These are phyloP conservation scores for Nerophis lumbriciformis DNA, from an alignment of 2,113 vertebrate genomes.

Conservation along the genomic window DNA sequence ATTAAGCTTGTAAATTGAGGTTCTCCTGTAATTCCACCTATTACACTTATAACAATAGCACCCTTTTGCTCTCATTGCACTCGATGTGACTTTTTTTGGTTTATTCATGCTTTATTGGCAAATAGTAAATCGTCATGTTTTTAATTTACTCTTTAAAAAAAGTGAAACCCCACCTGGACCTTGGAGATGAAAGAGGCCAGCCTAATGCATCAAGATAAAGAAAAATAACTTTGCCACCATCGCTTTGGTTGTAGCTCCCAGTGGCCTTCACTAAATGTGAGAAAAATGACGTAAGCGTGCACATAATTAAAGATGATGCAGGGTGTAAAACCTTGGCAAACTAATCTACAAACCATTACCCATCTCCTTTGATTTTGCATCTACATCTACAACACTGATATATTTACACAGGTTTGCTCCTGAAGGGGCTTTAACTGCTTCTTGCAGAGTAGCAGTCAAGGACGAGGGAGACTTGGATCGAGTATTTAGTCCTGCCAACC, in stretches of 20 bases:
- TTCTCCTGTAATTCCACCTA: too few species aligned
- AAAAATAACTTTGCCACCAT: slow-evolving; percentile 11
- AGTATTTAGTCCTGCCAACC: slow-evolving; percentile 30
- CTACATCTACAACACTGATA: slow-evolving; percentile 23
- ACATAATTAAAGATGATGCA: background rate
- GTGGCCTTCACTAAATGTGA: slow-evolving; percentile 18
- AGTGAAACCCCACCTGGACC: slow-evolving; percentile 16
- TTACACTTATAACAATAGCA: too few species aligned
- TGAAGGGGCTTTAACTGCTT: slow-evolving; percentile 20
- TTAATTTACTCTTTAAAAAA: too few species aligned
- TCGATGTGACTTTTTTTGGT: too few species aligned
- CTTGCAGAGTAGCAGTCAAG: slow-evolving; percentile 17
- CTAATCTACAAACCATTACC: slow-evolving; percentile 15
- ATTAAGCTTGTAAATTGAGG: too few species aligned
- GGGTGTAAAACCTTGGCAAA: slow-evolving; percentile 14
- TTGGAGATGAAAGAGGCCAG: slow-evolving; percentile 17
- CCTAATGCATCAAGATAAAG: slow-evolving; percentile 10
- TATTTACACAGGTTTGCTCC: slow-evolving; percentile 2
- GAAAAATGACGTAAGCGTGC: background rate
- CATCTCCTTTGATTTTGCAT: slow-evolving; percentile 6
- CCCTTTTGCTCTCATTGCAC: too few species aligned
- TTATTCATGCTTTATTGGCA: too few species aligned
- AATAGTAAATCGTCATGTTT: too few species aligned
- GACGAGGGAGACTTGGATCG: slow-evolving; percentile 24
- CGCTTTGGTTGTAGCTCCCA: slow-evolving; percentile 10